A percentile compares a stretch with the other conserved stretches of the same genome.
Evolutionary conservation across 2,888 invertebrate genomes (phyloP).

Genomic region (Nomada ruficornis): DNA sequence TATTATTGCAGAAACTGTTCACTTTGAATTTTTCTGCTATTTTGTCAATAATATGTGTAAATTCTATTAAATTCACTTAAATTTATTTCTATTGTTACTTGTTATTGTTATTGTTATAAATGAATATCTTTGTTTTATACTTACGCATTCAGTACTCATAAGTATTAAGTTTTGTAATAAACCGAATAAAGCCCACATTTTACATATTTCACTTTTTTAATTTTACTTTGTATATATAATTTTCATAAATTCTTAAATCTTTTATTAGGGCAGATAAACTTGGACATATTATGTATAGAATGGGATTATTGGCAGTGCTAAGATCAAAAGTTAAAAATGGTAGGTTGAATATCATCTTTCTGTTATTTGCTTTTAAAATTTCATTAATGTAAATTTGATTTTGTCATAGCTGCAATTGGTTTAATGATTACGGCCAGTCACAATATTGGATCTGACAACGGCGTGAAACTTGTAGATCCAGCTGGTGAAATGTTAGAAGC

Average conservation of each 20-base stretch:
- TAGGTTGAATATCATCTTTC: conserved; percentile 78
- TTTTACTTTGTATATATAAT: background rate
- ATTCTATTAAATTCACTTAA: too few species aligned
- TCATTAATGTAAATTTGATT: background rate
- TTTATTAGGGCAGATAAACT: conserved; percentile 91
- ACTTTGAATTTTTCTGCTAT: background rate
- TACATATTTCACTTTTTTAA: too few species aligned
- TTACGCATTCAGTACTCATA: too few species aligned
- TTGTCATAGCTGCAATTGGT: conserved; percentile 90
- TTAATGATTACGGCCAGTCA: conserved; percentile 99
- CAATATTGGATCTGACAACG: conserved; percentile 98
- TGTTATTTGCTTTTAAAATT: background rate
- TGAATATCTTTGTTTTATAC: too few species aligned
- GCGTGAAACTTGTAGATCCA: conserved; percentile 98
- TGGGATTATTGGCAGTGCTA: conserved; percentile 96
- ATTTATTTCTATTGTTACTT: too few species aligned
- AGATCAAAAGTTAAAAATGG: conserved; percentile 93
- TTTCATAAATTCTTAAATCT: conserved; percentile 57
- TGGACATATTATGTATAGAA: conserved; percentile 96
- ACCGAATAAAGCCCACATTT: too few species aligned
- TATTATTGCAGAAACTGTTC: background rate
- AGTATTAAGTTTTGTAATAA: too few species aligned
- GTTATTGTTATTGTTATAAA: too few species aligned
- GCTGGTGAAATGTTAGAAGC: conserved; percentile 98
- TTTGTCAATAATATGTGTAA: too few species aligned